phyloP scores from a whole-genome alignment of 1,140 invertebrate species.

The Mycetomoellerius zeteki region DNA sequence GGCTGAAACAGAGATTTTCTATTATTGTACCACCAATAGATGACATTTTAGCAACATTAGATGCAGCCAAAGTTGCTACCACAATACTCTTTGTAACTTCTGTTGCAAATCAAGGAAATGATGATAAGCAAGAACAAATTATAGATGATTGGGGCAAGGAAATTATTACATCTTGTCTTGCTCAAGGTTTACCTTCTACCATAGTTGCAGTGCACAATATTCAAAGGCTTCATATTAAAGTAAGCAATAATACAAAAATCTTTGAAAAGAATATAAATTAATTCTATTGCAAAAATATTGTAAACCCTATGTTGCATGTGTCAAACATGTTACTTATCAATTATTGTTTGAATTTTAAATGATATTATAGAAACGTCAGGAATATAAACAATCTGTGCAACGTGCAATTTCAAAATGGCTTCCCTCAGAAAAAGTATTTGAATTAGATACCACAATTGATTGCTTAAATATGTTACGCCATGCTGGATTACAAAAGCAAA shows the following conservation, averaged over 20 bases:
- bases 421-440: slow-evolving; percentile 93
- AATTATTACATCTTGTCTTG: slow-evolving; percentile 91
- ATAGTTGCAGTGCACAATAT: slow-evolving; percentile 93
- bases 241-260: slow-evolving; percentile 58
- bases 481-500: slow-evolving; percentile 94
- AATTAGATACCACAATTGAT: slow-evolving; percentile 92
- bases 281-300: slow-evolving; percentile 25
- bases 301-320: background rate
- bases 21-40: slow-evolving; percentile 91
- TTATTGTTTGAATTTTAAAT: background rate
- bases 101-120: slow-evolving; percentile 86
- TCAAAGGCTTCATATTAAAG: slow-evolving; percentile 89
- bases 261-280: slow-evolving; percentile 5
- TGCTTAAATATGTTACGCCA: slow-evolving; percentile 92
- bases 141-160: slow-evolving; percentile 93
- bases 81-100: slow-evolving; percentile 92
- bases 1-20: slow-evolving; percentile 95
- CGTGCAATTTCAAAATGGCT: slow-evolving; percentile 93
- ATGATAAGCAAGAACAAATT: slow-evolving; percentile 84
- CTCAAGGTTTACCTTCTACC: slow-evolving; percentile 94
- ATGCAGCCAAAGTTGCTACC: slow-evolving; percentile 95
- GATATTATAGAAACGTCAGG: slow-evolving; percentile 89
- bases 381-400: slow-evolving; percentile 92
- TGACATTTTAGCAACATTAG: slow-evolving; percentile 92
- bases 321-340: background rate